Conservation (phyloP, 2,888 invertebrate species). For the Isoperla grammatica region DNA sequence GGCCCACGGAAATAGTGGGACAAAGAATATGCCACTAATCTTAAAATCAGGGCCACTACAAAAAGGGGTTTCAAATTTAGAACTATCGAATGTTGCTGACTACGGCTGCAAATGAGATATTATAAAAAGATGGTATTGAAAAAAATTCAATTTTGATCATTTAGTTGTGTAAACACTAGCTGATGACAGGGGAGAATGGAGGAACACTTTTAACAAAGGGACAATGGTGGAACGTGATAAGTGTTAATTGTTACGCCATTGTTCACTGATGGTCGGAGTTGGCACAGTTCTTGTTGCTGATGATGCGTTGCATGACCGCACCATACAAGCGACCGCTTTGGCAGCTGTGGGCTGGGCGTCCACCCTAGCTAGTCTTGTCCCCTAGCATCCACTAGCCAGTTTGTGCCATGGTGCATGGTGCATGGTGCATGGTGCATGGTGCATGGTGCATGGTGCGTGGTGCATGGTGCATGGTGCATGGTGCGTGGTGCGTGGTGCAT, state of each 20-base stretch:
- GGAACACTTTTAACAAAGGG: conserved; percentile 1
- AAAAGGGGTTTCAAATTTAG: conserved; percentile 18
- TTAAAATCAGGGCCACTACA: conserved; percentile 5
- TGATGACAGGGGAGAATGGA: conserved; percentile 12
- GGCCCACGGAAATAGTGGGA: conserved; percentile 21
- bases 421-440: too few species aligned
- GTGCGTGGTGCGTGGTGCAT: too few species aligned
- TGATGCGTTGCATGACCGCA: too few species aligned
- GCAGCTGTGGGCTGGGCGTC: too few species aligned
- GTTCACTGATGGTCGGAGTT: neutral
- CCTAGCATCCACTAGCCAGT: too few species aligned
- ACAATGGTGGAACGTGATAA: conserved; percentile 3
- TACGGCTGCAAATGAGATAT: conserved; percentile 16
- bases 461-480: too few species aligned
- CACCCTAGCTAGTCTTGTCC: too few species aligned
- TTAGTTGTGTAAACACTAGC: conserved; percentile 21
- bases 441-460: too few species aligned
- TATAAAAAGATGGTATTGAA: conserved; percentile 17
- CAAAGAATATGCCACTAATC: conserved; percentile 18
- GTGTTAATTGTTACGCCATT: conserved; percentile 7
- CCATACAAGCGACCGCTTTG: too few species aligned
- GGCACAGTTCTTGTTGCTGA: too few species aligned
- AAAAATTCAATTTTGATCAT: conserved; percentile 16
- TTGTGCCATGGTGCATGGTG: too few species aligned
- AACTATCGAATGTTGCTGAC: conserved; percentile 21